phyloP scores from a whole-genome alignment of 2,113 vertebrate genomes.

The Centropus bengalensis region DNA sequence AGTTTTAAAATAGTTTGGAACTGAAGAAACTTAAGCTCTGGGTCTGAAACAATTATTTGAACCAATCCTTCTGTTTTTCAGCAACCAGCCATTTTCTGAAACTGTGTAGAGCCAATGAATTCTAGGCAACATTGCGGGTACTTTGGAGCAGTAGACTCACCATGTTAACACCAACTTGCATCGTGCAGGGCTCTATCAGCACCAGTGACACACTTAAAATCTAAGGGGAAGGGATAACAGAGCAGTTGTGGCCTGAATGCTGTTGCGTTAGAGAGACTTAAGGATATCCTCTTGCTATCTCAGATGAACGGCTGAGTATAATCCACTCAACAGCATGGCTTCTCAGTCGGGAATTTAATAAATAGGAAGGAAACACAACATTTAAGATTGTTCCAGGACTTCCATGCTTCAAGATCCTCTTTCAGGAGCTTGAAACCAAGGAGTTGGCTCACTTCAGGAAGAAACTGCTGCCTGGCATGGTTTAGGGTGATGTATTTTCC shows the following conservation, averaged over 20 bases:
- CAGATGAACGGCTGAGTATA: conserved; percentile 27
- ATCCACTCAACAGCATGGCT: neutral
- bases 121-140: neutral
- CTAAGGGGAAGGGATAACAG: neutral
- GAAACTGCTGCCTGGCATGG: neutral
- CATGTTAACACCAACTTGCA: neutral
- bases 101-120: neutral
- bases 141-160: neutral
- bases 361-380: neutral
- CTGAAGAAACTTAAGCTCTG: neutral
- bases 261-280: neutral
- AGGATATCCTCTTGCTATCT: neutral
- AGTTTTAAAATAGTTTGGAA: neutral
- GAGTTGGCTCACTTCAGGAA: neutral
- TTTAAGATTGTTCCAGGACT: neutral
- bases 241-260: neutral
- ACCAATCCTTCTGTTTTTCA: neutral
- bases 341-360: neutral
- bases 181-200: neutral
- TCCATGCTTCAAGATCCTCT: neutral
- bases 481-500: neutral
- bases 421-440: neutral
- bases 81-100: neutral
- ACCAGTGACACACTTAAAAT: neutral
- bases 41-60: neutral